Evolutionary conservation across 2,113 vertebrate genomes (phyloP).

Genomic region (Siniperca knerii): DNA sequence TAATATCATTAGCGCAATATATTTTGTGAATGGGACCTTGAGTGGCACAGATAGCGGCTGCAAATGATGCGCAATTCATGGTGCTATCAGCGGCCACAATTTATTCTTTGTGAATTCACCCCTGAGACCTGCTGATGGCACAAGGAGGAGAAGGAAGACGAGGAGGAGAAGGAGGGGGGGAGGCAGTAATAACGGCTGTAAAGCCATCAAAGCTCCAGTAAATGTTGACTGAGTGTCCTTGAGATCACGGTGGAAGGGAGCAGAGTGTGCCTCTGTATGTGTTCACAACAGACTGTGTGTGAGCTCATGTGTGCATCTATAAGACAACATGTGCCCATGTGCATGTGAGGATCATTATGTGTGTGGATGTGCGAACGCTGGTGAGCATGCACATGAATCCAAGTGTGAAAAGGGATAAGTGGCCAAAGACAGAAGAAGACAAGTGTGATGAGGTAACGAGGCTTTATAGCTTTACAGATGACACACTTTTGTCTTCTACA

Average conservation of each 20-base stretch:
- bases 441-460: slow-evolving; percentile 4
- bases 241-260: slow-evolving; percentile 63
- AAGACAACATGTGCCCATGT: neutral
- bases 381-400: slow-evolving; percentile 8
- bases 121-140: slow-evolving; percentile 70
- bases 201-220: slow-evolving; percentile 80
- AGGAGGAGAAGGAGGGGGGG: slow-evolving; percentile 35
- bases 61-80: too few relatives aligned
- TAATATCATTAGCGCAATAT: too few relatives aligned
- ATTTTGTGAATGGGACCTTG: too few relatives aligned
- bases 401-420: slow-evolving; percentile 19
- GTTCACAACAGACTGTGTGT: slow-evolving; percentile 13
- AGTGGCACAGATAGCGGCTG: too few relatives aligned
- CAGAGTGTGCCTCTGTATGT: slow-evolving; percentile 27
- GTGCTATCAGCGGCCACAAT: too few relatives aligned
- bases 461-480: slow-evolving; percentile 37
- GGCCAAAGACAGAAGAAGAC: slow-evolving; percentile 10
- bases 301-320: slow-evolving; percentile 28
- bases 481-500: slow-evolving; percentile 32
- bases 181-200: slow-evolving; percentile 71
- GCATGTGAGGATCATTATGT: neutral
- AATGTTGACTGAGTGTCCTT: slow-evolving; percentile 83
- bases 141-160: slow-evolving; percentile 24
- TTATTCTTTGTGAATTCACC: too few relatives aligned
- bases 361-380: neutral